Base-by-base conservation (phyloP, 1,140 invertebrate species). In the Agrilus planipennis region DNA sequence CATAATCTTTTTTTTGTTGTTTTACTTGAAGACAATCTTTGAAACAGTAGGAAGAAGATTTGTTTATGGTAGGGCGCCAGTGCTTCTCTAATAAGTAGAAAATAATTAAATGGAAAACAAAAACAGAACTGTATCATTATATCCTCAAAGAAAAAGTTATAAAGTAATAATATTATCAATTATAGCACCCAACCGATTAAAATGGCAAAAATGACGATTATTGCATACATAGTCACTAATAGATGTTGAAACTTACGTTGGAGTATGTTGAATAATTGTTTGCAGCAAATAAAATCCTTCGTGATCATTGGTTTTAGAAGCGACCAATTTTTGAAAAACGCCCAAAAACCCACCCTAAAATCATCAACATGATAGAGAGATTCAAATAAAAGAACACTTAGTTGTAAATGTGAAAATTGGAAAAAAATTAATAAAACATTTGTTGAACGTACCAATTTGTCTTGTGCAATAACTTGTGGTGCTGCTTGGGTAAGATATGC, bases 241-340 rank as follows among this genome's bases (percentile, higher is more conserved):
- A n/a, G n/a, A n/a, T 36, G 40, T 37, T 27, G 11, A 39, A 16
- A 53, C 48, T 53, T 69, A 82, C 76, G 65, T 63, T 41, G 78
- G 75, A 50, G 84, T 71, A 56, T 89, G 70, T 57, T 80, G 76
- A 27, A 95, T 71, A 36, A 97, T 75, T 36, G 72, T 76, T 62
- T 92, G 85, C 17, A 98, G 71, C 1, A 99, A 64, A 57, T 84
- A 77, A 61, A 98, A 96, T 18, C 92, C 94, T 69, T 97, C 90
- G 52, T 96, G 89, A 65, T 98, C 94, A 57, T 96, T 92, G 1
- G 78, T 72, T 69, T 93, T 94, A 0, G 90, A 95, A 3, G 90
- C 86, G 49, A 96, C 90, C 43, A 98, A 65, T 66, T 97, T 96
- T 60, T 97, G 93, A 61, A 95, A 98, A 12, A 97, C 82, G 15